Percentiles rank a stretch among this genome's conserved stretches.
These are phyloP conservation scores for Luperina nickerlii DNA, from an alignment of 2,888 invertebrate genomes.

Conservation along the genomic window DNA sequence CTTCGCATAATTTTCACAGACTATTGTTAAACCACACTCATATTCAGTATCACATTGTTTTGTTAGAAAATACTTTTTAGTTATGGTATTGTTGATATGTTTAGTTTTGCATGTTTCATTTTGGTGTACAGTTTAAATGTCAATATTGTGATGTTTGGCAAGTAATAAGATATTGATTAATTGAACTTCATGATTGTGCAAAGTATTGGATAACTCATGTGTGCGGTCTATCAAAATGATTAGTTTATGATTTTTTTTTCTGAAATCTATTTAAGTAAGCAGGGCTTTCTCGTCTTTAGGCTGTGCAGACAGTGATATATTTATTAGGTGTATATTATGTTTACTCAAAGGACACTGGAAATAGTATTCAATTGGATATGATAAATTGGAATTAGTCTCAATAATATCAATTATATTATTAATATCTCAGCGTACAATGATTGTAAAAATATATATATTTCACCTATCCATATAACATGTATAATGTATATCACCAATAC, in stretches of 20 bases:
- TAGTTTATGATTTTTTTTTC: not conserved
- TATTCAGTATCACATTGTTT: conserved; percentile 20
- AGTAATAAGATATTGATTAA: conserved; percentile 1
- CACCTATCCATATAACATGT: too few relatives aligned
- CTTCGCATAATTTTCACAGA: not conserved
- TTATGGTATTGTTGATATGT: conserved; percentile 5
- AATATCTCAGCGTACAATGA: not conserved
- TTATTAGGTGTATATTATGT: not conserved
- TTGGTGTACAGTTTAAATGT: conserved; percentile 4
- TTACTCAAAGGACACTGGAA: not conserved
- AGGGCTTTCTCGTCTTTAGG: not conserved
- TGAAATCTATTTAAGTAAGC: not conserved
- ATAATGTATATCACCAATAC: not conserved
- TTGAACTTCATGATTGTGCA: conserved; percentile 12
- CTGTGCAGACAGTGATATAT: not conserved
- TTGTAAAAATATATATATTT: not conserved
- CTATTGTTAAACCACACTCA: conserved; percentile 4
- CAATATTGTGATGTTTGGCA: conserved; percentile 8
- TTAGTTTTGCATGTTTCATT: not conserved
- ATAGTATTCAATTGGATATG: not conserved
- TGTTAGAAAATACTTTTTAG: not conserved
- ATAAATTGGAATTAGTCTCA: too few relatives aligned
- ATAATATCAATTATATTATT: too few relatives aligned
- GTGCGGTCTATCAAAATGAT: not conserved
- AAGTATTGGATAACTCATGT: not conserved